These are phyloP conservation scores for Sciurus carolinensis DNA, from an alignment of 2,797 vertebrate genomes.

Conservation along the genomic window DNA sequence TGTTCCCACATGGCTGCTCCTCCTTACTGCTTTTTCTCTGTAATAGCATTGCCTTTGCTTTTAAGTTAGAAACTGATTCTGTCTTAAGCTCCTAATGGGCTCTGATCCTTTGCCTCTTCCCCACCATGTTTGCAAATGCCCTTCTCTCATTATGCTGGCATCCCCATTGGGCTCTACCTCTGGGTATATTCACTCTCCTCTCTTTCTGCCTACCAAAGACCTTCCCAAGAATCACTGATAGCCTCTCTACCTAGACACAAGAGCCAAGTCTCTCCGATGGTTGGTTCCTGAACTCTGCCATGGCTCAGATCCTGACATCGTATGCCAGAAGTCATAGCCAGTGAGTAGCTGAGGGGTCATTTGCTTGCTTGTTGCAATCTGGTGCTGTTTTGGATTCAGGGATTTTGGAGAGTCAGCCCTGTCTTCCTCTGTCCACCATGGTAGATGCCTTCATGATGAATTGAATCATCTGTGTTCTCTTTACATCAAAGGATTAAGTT, in stretches of 20 bases:
- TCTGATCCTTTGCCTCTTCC: constrained; percentile 70
- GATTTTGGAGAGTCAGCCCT: background rate
- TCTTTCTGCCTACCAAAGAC: background rate
- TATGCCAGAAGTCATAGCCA: background rate
- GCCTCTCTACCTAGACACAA: background rate
- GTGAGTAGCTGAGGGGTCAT: background rate
- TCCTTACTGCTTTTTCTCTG: background rate
- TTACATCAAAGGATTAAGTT: background rate
- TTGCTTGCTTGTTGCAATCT: background rate
- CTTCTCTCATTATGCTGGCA: constrained; percentile 47
- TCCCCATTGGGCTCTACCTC: constrained; percentile 21
- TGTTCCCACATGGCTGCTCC: background rate
- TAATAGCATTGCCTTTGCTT: constrained; percentile 65
- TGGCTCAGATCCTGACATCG: background rate
- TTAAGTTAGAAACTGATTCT: constrained; percentile 74
- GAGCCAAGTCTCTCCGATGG: background rate
- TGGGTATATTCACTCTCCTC: background rate
- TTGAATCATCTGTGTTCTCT: background rate
- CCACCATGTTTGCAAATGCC: background rate
- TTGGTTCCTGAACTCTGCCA: background rate
- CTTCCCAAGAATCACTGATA: background rate
- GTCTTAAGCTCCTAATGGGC: constrained; percentile 73
- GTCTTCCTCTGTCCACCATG: background rate
- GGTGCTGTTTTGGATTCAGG: background rate
- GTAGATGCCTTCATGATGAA: background rate